A percentile compares a stretch with the other conserved stretches of the same genome.
Evolutionary conservation across 2,113 vertebrate genomes (phyloP).

Genomic region (Nothobranchius kuhntae): DNA sequence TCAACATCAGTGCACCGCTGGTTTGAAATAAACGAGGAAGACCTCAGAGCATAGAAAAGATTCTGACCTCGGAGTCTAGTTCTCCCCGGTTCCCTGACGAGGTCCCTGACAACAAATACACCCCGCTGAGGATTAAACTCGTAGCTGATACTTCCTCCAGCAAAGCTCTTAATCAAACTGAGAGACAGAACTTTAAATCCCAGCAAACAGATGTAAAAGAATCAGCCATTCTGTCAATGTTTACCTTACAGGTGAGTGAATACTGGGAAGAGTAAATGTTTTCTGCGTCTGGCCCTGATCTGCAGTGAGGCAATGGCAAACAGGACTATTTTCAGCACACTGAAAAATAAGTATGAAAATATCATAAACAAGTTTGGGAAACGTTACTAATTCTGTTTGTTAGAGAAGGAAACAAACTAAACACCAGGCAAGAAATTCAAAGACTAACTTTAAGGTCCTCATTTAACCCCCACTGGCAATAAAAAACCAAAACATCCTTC

Average conservation of each 20-base stretch:
- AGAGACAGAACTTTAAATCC: too few relatives aligned
- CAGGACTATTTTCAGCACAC: too few relatives aligned
- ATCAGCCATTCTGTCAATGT: not conserved
- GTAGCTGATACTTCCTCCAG: constrained; percentile 3
- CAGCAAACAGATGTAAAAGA: not conserved
- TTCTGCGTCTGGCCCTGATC: too few relatives aligned
- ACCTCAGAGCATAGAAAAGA: not conserved
- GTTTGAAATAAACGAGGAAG: constrained; percentile 32
- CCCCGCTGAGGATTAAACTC: constrained; percentile 5
- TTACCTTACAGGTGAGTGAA: not conserved
- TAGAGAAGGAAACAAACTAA: too few relatives aligned
- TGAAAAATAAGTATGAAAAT: too few relatives aligned
- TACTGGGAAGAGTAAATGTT: not conserved
- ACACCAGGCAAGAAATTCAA: too few relatives aligned
- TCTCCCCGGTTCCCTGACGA: constrained; percentile 8
- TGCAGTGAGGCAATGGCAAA: too few relatives aligned
- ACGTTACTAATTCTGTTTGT: too few relatives aligned
- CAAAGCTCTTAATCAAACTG: not conserved
- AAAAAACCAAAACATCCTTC: too few relatives aligned
- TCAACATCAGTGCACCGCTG: constrained; percentile 28
- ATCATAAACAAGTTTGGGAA: too few relatives aligned
- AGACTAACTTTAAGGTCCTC: too few relatives aligned
- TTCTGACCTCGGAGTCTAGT: constrained; percentile 3
- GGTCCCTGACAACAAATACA: constrained; percentile 28
- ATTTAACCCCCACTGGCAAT: too few relatives aligned